Evolutionary conservation across 2,797 vertebrate species (phyloP).

Genomic region (Poecilia velifera): DNA sequence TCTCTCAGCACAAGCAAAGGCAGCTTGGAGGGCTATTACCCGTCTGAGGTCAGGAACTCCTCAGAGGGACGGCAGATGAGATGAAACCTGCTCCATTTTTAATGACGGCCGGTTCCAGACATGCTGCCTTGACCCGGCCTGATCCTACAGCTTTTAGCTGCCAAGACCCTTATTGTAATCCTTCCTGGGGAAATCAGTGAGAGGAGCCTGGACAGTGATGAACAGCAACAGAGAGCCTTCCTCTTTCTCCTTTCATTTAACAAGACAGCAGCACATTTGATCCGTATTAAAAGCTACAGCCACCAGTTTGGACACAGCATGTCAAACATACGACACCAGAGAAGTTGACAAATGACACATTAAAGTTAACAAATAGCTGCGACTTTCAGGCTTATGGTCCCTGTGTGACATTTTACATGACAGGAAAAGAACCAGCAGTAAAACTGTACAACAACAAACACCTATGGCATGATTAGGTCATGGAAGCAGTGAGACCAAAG

Average conservation of each 20-base stretch:
- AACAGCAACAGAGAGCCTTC: slow-evolving; percentile 11
- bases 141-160: slow-evolving; percentile 19
- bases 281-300: slow-evolving; percentile 8
- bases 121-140: slow-evolving; percentile 22
- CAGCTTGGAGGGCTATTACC: slow-evolving; percentile 43
- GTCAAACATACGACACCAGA: slow-evolving; percentile 13
- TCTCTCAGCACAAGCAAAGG: slow-evolving; percentile 40
- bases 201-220: slow-evolving; percentile 15
- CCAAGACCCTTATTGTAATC: slow-evolving; percentile 41
- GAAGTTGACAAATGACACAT: not conserved
- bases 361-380: not conserved
- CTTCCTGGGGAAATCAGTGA: slow-evolving; percentile 22
- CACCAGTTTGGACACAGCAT: not conserved
- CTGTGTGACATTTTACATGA: slow-evolving; percentile 13
- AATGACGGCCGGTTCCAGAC: slow-evolving; percentile 53
- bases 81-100: slow-evolving; percentile 70
- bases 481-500: slow-evolving; percentile 40
- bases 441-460: slow-evolving; percentile 20
- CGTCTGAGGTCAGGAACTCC: slow-evolving; percentile 50
- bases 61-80: slow-evolving; percentile 28
- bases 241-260: slow-evolving; percentile 22
- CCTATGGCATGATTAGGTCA: slow-evolving; percentile 42
- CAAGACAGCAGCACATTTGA: slow-evolving; percentile 27
- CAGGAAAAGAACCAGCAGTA: slow-evolving; percentile 4
- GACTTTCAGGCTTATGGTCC: not conserved